Percentiles rank a stretch among this genome's conserved stretches.
phyloP scores from a whole-genome alignment of 2,113 vertebrate genomes.

The Dasyurus viverrinus region DNA sequence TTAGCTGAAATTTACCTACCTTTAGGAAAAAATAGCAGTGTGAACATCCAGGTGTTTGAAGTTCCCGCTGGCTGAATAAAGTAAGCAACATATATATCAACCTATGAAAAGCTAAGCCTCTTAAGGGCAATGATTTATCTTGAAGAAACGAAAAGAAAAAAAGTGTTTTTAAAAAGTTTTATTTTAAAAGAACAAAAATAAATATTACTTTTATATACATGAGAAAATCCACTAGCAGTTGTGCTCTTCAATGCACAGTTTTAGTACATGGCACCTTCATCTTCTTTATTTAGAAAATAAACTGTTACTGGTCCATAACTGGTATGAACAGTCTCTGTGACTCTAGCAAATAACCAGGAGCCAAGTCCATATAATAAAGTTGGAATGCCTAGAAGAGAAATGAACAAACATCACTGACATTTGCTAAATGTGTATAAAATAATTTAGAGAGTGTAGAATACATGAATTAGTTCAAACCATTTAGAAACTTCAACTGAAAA shows the following conservation, averaged over 20 bases:
- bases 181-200: conserved; percentile 67
- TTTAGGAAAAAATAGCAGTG: conserved; percentile 20
- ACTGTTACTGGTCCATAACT: conserved; percentile 92
- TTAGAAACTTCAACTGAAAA: conserved; percentile 24
- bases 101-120: conserved; percentile 21
- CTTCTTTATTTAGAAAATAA: conserved; percentile 98
- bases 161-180: conserved; percentile 60
- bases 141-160: conserved; percentile 55
- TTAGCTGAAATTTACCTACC: conserved; percentile 57
- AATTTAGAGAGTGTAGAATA: conserved; percentile 33
- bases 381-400: conserved; percentile 91
- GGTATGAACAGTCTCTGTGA: conserved; percentile 94
- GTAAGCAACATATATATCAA: conserved; percentile 18
- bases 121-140: conserved; percentile 47
- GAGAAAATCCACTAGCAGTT: conserved; percentile 59
- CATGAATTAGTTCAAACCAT: conserved; percentile 9
- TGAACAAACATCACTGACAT: conserved; percentile 34
- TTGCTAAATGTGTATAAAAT: conserved; percentile 24
- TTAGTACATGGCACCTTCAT: conserved; percentile 93
- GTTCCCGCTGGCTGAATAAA: conserved; percentile 43
- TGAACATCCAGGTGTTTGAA: conserved; percentile 33
- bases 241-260: conserved; percentile 6
- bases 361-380: conserved; percentile 95
- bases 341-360: conserved; percentile 94
- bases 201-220: conserved; percentile 58